Evolutionary conservation across 2,113 vertebrate species (phyloP).

Genomic region (Halcyon malimbica): DNA sequence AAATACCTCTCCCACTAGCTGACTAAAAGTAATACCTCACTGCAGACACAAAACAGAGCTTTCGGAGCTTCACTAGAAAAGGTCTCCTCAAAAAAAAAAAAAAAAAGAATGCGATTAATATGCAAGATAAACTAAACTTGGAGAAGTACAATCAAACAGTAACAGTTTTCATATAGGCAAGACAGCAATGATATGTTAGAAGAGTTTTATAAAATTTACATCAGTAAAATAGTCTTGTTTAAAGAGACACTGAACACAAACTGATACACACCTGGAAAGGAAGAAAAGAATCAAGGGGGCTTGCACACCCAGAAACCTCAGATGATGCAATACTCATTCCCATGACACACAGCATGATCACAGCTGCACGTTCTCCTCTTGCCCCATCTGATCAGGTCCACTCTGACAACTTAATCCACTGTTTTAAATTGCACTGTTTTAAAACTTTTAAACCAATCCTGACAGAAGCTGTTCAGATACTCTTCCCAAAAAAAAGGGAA

Average conservation of each 20-base stretch:
- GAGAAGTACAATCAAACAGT: background rate
- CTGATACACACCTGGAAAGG: background rate
- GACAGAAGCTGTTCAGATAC: background rate
- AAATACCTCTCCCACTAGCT: background rate
- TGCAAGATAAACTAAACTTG: background rate
- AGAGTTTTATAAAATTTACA: background rate
- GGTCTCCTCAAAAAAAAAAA: background rate
- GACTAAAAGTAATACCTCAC: background rate
- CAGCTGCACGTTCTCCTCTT: background rate
- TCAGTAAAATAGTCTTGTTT: background rate
- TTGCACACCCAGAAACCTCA: background rate
- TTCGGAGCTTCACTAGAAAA: background rate
- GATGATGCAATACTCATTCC: background rate
- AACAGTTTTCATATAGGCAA: background rate
- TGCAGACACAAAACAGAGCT: background rate
- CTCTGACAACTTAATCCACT: background rate
- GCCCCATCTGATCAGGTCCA: background rate
- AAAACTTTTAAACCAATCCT: background rate
- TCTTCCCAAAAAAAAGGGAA: background rate
- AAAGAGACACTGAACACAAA: background rate
- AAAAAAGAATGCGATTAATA: background rate
- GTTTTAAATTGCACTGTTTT: background rate
- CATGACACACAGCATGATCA: background rate
- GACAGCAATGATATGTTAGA: fast-evolving
- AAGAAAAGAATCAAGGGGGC: background rate